These are phyloP conservation scores for Ornithoptera alexandrae DNA, from an alignment of 2,888 invertebrate genomes.

Conservation along the genomic window DNA sequence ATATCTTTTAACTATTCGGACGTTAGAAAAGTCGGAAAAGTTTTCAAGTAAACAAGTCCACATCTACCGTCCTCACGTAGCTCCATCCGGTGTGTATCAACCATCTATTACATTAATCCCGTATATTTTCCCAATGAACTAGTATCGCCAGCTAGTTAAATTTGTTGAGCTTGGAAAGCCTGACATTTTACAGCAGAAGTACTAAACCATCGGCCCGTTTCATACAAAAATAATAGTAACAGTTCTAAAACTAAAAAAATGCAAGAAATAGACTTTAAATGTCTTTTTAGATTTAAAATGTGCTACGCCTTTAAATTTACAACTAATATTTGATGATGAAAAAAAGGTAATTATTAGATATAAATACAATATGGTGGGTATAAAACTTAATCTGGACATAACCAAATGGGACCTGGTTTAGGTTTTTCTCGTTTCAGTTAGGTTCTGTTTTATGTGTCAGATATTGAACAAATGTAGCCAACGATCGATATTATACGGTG, in stretches of 20 bases:
- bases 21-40: constrained; percentile 53
- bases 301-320: too few relatives aligned
- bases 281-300: background rate
- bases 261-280: background rate
- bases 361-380: too few relatives aligned
- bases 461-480: too few relatives aligned
- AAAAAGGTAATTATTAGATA: too few relatives aligned
- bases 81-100: constrained; percentile 49
- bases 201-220: constrained; percentile 38
- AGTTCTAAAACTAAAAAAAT: background rate
- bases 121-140: constrained; percentile 48
- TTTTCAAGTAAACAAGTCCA: constrained; percentile 32
- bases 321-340: background rate
- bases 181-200: constrained; percentile 34
- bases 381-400: too few relatives aligned
- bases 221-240: background rate
- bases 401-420: too few relatives aligned
- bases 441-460: too few relatives aligned
- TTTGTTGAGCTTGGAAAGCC: constrained; percentile 64
- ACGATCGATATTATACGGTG: too few relatives aligned
- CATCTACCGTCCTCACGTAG: constrained; percentile 35
- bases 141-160: constrained; percentile 47
- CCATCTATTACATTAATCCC: constrained; percentile 47
- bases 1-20: constrained; percentile 28
- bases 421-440: too few relatives aligned